These are phyloP conservation scores for Epicampocera succincta DNA, from an alignment of 2,888 invertebrate genomes.

Conservation along the genomic window DNA sequence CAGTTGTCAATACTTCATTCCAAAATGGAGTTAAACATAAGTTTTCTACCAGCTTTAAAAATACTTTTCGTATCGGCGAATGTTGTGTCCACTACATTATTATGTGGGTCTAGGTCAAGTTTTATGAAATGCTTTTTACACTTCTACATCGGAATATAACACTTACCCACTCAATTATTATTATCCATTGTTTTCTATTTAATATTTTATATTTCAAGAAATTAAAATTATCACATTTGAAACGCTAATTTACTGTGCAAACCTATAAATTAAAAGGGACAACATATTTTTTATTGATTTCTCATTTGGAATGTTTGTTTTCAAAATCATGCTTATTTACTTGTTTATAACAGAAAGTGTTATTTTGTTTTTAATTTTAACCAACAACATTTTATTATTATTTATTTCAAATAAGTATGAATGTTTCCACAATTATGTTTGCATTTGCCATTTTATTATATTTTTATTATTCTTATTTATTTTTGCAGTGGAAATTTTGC, in stretches of 20 bases:
- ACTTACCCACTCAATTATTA: constrained; percentile 31
- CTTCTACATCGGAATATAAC: background rate
- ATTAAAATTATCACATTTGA: constrained; percentile 8
- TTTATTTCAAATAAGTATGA: background rate
- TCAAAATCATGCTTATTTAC: constrained; percentile 15
- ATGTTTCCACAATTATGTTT: constrained; percentile 23
- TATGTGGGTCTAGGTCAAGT: constrained; percentile 42
- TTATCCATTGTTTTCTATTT: constrained; percentile 29
- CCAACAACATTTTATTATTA: background rate
- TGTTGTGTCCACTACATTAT: no score
- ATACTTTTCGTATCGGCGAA: no score
- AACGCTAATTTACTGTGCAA: constrained; percentile 4
- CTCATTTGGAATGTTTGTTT: constrained; percentile 39
- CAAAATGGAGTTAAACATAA: no score
- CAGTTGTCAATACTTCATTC: no score
- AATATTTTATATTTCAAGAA: background rate
- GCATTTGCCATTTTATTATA: constrained; percentile 1
- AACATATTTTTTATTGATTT: constrained; percentile 45
- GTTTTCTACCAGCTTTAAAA: no score
- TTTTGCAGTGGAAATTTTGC: constrained; percentile 40
- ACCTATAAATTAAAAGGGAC: background rate
- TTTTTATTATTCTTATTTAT: constrained; percentile 24
- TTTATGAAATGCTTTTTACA: background rate
- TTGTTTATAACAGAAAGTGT: background rate
- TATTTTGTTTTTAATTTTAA: background rate